These are phyloP conservation scores for Hassar affinis DNA, from an alignment of 2,113 vertebrate species.

Conservation along the genomic window DNA sequence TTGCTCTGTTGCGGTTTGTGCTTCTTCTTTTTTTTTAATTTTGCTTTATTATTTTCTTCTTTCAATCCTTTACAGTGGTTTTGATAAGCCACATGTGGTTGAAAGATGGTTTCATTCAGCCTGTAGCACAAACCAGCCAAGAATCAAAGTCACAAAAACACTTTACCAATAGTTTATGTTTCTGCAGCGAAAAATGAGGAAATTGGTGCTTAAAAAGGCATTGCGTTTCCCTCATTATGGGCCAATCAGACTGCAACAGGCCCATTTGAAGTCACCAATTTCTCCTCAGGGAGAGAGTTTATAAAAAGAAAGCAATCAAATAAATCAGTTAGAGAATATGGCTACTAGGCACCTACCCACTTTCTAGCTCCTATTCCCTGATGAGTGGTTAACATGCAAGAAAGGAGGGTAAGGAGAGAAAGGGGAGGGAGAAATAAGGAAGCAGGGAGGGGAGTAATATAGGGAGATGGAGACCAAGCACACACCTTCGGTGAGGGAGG, in stretches of 20 bases:
- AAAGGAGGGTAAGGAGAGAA: slow-evolving; percentile 26
- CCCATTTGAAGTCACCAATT: slow-evolving; percentile 44
- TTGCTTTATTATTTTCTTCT: not conserved
- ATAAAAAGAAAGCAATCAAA: slow-evolving; percentile 41
- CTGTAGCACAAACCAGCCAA: slow-evolving; percentile 34
- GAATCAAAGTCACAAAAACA: slow-evolving; percentile 41
- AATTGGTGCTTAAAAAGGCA: slow-evolving; percentile 34
- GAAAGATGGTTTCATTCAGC: not conserved
- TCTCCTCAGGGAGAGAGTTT: slow-evolving; percentile 28
- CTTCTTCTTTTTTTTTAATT: not conserved
- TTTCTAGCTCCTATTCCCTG: slow-evolving; percentile 43
- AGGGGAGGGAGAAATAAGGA: slow-evolving; percentile 25
- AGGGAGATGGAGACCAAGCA: slow-evolving; percentile 62
- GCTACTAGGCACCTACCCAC: slow-evolving; percentile 21
- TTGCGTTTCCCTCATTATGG: not conserved
- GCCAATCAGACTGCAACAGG: slow-evolving; percentile 11
- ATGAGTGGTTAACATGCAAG: slow-evolving; percentile 45
- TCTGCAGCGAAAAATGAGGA: slow-evolving; percentile 26
- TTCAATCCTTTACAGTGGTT: not conserved
- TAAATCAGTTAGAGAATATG: slow-evolving; percentile 23
- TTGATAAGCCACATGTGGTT: not conserved
- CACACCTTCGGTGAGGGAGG: slow-evolving; percentile 95
- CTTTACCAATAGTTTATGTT: not conserved
- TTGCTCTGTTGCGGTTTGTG: slow-evolving; percentile 40
- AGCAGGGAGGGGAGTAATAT: slow-evolving; percentile 38